These are phyloP conservation scores for Drosophila anceps DNA, from an alignment of 2,888 invertebrate species.

Conservation along the genomic window DNA sequence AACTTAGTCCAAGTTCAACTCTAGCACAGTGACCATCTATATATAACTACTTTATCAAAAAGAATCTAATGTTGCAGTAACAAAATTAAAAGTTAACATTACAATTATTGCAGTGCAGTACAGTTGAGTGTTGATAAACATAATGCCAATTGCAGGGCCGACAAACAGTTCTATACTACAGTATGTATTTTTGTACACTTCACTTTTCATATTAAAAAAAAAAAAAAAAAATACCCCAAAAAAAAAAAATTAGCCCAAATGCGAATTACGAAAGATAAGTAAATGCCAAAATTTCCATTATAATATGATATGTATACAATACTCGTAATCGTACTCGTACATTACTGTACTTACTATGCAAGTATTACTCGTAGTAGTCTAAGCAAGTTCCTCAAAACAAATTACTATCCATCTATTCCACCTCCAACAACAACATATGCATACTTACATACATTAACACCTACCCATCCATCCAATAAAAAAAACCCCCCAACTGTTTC, in stretches of 20 bases:
- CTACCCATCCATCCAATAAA: conserved; percentile 22
- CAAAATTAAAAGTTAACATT: conserved; percentile 76
- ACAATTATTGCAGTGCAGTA: conserved; percentile 82
- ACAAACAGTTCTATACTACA: conserved; percentile 69
- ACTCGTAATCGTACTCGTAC: conserved; percentile 66
- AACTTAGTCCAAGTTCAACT: conserved; percentile 36
- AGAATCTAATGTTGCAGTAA: conserved; percentile 51
- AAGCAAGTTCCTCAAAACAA: conserved; percentile 64
- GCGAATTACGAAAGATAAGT: conserved; percentile 75
- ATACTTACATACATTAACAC: conserved; percentile 37
- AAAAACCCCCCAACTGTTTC: conserved; percentile 17
- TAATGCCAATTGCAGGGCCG: conserved; percentile 67
- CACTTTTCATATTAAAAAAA: conserved; percentile 57
- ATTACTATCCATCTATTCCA: conserved; percentile 11
- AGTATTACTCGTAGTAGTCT: conserved; percentile 77
- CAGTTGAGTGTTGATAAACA: conserved; percentile 75
- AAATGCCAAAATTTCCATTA: conserved; percentile 72
- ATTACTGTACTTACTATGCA: conserved; percentile 69
- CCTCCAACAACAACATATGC: conserved; percentile 28
- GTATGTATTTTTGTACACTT: conserved; percentile 78
- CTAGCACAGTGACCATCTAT: conserved; percentile 37
- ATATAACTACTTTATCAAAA: conserved; percentile 23
- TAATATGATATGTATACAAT: conserved; percentile 70
- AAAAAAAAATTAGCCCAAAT: conserved; percentile 49
- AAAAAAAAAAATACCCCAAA: conserved; percentile 14